Evolutionary conservation across 2,888 invertebrate genomes (phyloP).

Genomic region (Panzeria rudis): DNA sequence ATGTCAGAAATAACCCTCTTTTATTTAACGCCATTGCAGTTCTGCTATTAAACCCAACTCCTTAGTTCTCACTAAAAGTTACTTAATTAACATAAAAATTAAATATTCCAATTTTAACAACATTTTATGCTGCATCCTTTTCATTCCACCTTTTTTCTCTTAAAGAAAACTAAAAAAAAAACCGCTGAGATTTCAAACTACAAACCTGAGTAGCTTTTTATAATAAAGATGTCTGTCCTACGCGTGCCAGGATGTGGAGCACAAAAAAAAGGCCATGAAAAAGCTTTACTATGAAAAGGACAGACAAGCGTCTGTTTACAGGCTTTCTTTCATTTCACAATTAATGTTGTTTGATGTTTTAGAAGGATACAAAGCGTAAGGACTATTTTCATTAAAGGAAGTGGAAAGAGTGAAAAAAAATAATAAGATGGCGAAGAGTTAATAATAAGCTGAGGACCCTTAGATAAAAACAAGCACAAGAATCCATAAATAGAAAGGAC

Average conservation of each 20-base stretch:
- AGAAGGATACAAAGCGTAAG: constrained; percentile 48
- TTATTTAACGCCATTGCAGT: constrained; percentile 31
- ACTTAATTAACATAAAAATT: constrained; percentile 72
- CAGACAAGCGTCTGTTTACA: constrained; percentile 50
- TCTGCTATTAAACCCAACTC: constrained; percentile 16
- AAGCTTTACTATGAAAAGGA: constrained; percentile 25
- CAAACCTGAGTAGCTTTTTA: constrained; percentile 69
- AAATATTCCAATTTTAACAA: constrained; percentile 72
- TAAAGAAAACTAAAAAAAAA: background rate
- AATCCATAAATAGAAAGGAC: constrained; percentile 49
- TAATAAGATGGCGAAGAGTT: constrained; percentile 70
- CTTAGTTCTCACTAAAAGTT: constrained; percentile 14
- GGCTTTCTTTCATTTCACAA: constrained; percentile 69
- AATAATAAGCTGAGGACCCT: constrained; percentile 70
- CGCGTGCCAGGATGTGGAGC: constrained; percentile 66
- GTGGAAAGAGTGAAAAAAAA: background rate
- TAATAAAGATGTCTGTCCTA: constrained; percentile 64
- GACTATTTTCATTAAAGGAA: constrained; percentile 50
- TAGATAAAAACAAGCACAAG: constrained; percentile 34
- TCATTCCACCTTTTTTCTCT: background rate
- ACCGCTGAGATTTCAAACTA: constrained; percentile 55
- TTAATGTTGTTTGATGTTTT: constrained; percentile 71
- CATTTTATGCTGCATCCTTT: constrained; percentile 67
- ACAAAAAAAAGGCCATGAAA: constrained; percentile 1
- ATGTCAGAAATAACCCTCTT: constrained; percentile 44